Conservation (phyloP, 2,888 invertebrate species). For the Apamea monoglypha region DNA sequence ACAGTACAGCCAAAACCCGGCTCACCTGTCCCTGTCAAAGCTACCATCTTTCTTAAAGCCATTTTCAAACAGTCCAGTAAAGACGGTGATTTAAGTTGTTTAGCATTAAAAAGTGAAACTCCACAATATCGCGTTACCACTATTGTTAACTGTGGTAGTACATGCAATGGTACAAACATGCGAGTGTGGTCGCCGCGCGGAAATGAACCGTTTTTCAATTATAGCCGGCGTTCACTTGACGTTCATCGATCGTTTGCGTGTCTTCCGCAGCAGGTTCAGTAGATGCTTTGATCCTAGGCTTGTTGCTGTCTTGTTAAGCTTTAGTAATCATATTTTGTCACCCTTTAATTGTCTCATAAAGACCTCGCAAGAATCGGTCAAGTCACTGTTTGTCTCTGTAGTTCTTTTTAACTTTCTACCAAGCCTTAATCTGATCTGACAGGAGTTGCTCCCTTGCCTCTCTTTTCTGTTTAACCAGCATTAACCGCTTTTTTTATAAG, state of each 20-base stretch:
- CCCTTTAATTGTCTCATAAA: background rate
- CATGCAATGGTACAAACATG: conserved; percentile 49
- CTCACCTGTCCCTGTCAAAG: background rate
- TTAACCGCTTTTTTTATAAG: background rate
- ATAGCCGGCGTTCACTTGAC: conserved; percentile 38
- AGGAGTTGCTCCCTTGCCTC: background rate
- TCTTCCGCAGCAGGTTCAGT: conserved; percentile 41
- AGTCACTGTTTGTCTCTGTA: background rate
- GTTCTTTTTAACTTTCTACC: background rate
- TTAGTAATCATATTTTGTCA: background rate
- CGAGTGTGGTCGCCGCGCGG: conserved; percentile 40
- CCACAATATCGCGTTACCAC: conserved; percentile 23
- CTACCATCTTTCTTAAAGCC: background rate
- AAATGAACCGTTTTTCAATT: conserved; percentile 62
- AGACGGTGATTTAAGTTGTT: conserved; percentile 3
- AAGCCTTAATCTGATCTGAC: background rate
- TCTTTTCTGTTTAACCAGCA: background rate
- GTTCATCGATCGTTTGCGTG: conserved; percentile 51
- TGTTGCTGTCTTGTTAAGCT: background rate
- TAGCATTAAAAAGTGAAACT: conserved; percentile 53
- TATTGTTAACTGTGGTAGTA: conserved; percentile 30
- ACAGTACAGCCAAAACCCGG: background rate
- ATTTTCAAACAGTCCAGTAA: background rate
- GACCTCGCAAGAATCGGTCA: background rate
- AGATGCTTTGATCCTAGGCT: background rate